These are phyloP conservation scores for Leptopterna dolabrata DNA, from an alignment of 2,888 invertebrate genomes.

Conservation along the genomic window DNA sequence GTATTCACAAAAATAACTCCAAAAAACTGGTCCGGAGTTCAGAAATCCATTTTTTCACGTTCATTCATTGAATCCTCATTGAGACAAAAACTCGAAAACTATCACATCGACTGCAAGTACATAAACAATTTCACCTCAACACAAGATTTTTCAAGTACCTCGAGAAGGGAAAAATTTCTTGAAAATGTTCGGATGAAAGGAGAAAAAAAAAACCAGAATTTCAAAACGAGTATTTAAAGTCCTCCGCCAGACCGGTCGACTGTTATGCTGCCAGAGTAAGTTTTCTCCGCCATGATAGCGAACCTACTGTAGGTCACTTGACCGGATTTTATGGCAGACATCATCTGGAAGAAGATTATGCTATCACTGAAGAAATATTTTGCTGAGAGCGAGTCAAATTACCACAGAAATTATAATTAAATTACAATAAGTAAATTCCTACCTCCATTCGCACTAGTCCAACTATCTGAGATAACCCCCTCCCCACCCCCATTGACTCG, in stretches of 20 bases:
- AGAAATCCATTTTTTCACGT: no score
- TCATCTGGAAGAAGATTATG: conserved; percentile 77
- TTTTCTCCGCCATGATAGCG: conserved; percentile 93
- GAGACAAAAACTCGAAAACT: not conserved
- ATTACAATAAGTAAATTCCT: no score
- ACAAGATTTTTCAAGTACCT: conserved; percentile 7
- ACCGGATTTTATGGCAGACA: conserved; percentile 98
- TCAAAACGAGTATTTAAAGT: conserved; percentile 72
- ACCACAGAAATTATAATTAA: not conserved
- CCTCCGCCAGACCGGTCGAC: conserved; percentile 97
- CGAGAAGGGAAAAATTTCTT: not conserved
- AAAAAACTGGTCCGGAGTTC: not conserved
- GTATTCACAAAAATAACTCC: not conserved
- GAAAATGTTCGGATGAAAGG: not conserved
- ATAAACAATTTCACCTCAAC: not conserved
- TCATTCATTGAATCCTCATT: no score
- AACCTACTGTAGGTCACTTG: conserved; percentile 95
- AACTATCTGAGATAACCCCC: no score
- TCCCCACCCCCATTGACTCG: no score
- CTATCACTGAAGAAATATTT: not conserved
- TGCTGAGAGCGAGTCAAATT: no score
- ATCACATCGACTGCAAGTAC: no score
- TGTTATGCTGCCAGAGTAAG: conserved; percentile 81
- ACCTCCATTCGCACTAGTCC: no score
- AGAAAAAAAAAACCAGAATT: not conserved